These are phyloP conservation scores for Rhadinocentrus ornatus DNA, from an alignment of 2,797 vertebrate species.

Conservation along the genomic window DNA sequence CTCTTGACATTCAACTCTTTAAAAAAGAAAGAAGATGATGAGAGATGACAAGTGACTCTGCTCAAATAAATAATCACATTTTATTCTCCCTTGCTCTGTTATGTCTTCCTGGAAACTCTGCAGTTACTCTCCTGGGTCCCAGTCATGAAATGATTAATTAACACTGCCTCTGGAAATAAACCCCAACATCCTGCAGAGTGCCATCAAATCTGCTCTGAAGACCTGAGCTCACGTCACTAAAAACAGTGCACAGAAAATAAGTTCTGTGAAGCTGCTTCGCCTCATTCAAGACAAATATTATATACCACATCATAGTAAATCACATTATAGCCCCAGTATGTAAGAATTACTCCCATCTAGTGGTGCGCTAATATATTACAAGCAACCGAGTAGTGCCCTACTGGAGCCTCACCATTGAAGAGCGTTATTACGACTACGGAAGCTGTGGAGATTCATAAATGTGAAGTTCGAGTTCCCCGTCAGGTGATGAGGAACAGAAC, in stretches of 20 bases:
- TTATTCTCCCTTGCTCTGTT: background rate
- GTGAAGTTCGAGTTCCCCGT: too few relatives aligned
- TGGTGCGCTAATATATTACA: too few relatives aligned
- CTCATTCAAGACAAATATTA: background rate
- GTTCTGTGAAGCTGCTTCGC: background rate
- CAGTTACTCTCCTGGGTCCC: slow-evolving; percentile 1
- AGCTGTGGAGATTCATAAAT: too few relatives aligned
- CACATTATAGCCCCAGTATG: too few relatives aligned
- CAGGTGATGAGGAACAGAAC: too few relatives aligned
- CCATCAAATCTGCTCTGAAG: background rate
- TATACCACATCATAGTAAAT: background rate
- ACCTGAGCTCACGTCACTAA: slow-evolving; percentile 3
- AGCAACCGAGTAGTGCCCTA: too few relatives aligned
- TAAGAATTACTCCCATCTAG: too few relatives aligned
- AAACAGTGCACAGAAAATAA: background rate
- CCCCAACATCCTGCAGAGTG: slow-evolving; percentile 1
- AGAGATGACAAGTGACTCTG: slow-evolving; percentile 18
- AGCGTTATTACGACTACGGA: too few relatives aligned
- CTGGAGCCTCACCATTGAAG: too few relatives aligned
- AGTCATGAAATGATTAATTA: slow-evolving; percentile 26
- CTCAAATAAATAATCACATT: background rate
- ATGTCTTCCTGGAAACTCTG: background rate
- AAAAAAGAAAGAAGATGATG: background rate
- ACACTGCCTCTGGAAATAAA: slow-evolving; percentile 2
- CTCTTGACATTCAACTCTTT: slow-evolving; percentile 2